Base-by-base conservation (phyloP, 2,888 invertebrate species). In the Melinaea menophilus region DNA sequence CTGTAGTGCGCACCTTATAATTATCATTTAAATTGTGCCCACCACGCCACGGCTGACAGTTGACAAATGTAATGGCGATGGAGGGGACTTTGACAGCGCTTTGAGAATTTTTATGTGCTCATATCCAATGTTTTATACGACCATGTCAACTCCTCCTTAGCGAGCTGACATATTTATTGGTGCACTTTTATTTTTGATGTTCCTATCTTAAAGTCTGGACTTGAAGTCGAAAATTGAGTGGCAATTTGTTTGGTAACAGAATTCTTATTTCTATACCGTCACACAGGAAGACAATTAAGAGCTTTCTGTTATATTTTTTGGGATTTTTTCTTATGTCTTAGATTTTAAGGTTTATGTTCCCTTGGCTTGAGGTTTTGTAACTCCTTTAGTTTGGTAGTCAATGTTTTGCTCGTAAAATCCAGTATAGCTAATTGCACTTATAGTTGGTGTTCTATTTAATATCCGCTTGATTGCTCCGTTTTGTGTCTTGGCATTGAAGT, bases 51-150 rank as follows among this genome's bases (percentile, higher is more conserved):
- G 76, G 80, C 73, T 86, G 89, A 89, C 90, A 88, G 83, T 87
- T 89, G 90, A 90, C 89, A 88, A 89, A 90, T 89, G 88, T 89
- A 84, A 88, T 87, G 86, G 83, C 85, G 82, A 84, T 84, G 84
- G 81, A 79, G 82, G 80, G 81, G 79, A 76, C 79, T 80, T 74
- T 82, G 86, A 84, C 85, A 82, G 82, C 86, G 82, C 82, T 83
- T 82, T 78, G 83, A 86, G 88, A 89, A 89, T 90, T 90, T 90
- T 89, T 90, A 89, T 89, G 86, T 80, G 77, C 88, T 86, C 88
- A 88, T 90, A 89, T 88, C 86, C 82, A 88, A 79, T 81, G 82
- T 87, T 88, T 87, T 88, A 88, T 86, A 88, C 78, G 85, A 83
- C 74, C 85, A 73, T 84, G 86, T 84, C 81, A 84, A 77, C 81